A percentile compares a stretch with the other conserved stretches of the same genome.
phyloP scores from a whole-genome alignment of 2,888 invertebrate genomes.

The Psylliodes chrysocephalus region DNA sequence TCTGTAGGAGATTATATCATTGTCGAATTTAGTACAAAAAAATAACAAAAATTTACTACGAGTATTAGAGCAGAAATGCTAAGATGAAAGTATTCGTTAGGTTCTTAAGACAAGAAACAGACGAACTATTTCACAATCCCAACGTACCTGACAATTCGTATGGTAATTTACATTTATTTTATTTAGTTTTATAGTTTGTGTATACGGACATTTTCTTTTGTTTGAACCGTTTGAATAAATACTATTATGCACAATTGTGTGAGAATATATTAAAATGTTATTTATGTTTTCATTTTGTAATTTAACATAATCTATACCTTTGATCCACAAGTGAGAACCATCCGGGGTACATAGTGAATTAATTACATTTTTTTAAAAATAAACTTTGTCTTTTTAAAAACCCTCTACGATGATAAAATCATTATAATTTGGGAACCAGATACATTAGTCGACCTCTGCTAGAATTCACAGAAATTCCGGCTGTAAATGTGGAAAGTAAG shows the following conservation, averaged over 20 bases:
- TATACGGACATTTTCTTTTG: background rate
- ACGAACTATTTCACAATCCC: too few relatives aligned
- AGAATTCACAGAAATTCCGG: too few relatives aligned
- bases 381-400: too few relatives aligned
- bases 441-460: too few relatives aligned
- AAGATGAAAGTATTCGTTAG: background rate
- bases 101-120: too few relatives aligned
- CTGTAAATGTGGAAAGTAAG: too few relatives aligned
- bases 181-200: too few relatives aligned
- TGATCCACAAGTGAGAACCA: conserved; percentile 2
- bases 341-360: conserved; percentile 1
- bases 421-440: too few relatives aligned
- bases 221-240: conserved; percentile 11
- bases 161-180: background rate
- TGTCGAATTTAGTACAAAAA: conserved; percentile 10
- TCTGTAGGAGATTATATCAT: too few relatives aligned
- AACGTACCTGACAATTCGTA: background rate
- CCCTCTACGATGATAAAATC: too few relatives aligned
- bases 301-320: conserved; percentile 2
- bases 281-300: conserved; percentile 7
- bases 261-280: conserved; percentile 5
- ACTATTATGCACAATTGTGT: conserved; percentile 5
- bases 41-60: background rate
- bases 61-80: background rate
- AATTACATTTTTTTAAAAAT: too few relatives aligned